Conservation (phyloP, 2,888 invertebrate genomes). For the Caradrina kadenii region DNA sequence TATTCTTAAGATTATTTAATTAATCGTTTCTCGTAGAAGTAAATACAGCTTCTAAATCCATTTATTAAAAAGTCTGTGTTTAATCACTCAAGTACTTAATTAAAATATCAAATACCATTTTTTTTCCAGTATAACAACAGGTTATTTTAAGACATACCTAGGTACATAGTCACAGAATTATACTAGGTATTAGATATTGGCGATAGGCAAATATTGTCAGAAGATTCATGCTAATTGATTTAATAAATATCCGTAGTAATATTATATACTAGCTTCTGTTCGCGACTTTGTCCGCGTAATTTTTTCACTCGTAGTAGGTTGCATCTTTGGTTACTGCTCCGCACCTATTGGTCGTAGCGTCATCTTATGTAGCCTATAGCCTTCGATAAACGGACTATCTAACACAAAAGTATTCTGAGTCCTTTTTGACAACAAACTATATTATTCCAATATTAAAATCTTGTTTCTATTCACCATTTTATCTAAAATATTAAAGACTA, state of each 20-base stretch:
- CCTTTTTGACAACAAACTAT: no score
- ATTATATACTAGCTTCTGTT: no score
- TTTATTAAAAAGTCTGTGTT: not conserved
- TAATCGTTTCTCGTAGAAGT: not conserved
- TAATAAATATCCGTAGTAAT: slow-evolving; percentile 5
- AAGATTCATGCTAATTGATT: slow-evolving; percentile 22
- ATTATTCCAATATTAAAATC: no score
- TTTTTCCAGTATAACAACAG: not conserved
- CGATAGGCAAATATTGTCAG: slow-evolving; percentile 5
- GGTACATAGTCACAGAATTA: not conserved
- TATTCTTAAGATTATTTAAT: not conserved
- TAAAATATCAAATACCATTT: not conserved
- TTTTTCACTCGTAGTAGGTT: no score
- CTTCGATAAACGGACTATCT: no score
- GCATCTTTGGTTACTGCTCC: no score
- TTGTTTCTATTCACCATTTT: no score
- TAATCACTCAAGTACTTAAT: not conserved
- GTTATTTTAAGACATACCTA: slow-evolving; percentile 7
- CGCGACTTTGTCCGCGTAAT: no score
- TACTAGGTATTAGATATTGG: slow-evolving; percentile 1
- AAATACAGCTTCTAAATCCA: not conserved
- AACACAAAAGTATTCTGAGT: no score
- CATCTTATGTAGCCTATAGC: no score
- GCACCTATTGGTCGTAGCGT: no score
- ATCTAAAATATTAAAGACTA: no score